phyloP scores from a whole-genome alignment of 2,797 vertebrate species.

The Varecia variegata region DNA sequence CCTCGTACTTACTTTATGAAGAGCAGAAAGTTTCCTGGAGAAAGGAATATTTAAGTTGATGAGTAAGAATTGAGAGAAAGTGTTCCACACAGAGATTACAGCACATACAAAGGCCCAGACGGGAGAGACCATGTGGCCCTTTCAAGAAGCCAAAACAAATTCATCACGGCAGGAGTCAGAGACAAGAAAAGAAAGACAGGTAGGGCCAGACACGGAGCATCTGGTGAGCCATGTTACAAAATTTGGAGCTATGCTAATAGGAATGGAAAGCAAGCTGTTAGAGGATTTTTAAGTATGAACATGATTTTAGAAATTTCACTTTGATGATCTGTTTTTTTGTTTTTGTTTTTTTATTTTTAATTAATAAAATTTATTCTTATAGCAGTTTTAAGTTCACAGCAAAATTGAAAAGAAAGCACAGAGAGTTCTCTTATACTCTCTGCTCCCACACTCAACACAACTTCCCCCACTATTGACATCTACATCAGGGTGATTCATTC shows the following conservation, averaged over 20 bases:
- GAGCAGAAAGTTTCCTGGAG: neutral
- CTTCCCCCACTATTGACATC: neutral
- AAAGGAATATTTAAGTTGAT: neutral
- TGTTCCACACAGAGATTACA: neutral
- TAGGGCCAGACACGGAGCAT: neutral
- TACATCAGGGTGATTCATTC: neutral
- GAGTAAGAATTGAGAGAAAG: neutral
- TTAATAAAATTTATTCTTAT: neutral
- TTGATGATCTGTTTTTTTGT: neutral
- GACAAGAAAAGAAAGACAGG: neutral
- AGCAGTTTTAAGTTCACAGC: neutral
- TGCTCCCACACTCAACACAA: neutral
- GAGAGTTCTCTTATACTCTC: neutral
- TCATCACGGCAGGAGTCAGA: neutral
- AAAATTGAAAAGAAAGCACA: neutral
- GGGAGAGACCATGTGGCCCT: neutral
- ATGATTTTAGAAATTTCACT: neutral
- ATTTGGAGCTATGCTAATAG: neutral
- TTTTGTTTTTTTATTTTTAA: neutral
- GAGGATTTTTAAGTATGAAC: neutral
- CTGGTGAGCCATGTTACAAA: neutral
- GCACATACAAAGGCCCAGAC: neutral
- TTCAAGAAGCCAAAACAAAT: neutral
- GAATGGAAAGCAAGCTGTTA: neutral
- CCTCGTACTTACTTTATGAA: neutral